These are phyloP conservation scores for Apocheima hispidaria DNA, from an alignment of 2,888 invertebrate genomes.

Conservation along the genomic window DNA sequence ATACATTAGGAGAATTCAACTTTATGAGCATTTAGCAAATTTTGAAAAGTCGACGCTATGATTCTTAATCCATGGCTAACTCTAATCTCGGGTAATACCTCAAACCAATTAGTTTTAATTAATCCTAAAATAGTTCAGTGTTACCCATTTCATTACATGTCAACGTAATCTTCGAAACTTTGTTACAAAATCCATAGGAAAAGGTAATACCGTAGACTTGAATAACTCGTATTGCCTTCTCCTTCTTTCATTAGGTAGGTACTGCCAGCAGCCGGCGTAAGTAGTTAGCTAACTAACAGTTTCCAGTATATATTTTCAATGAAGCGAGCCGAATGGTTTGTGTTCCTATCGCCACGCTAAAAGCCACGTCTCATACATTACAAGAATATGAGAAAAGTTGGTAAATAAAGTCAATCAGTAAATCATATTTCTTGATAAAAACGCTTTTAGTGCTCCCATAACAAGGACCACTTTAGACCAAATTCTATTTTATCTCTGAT, in stretches of 20 bases:
- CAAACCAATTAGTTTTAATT: too few relatives aligned
- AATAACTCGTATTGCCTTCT: too few relatives aligned
- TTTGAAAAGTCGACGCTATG: too few relatives aligned
- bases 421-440: background rate
- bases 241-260: too few relatives aligned
- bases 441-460: background rate
- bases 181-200: too few relatives aligned
- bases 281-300: background rate
- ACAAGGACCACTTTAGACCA: conserved; percentile 10
- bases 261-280: too few relatives aligned
- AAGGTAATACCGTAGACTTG: too few relatives aligned
- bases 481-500: conserved; percentile 13
- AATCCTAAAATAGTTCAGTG: too few relatives aligned
- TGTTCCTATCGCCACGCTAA: background rate
- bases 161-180: background rate
- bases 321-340: conserved; percentile 6
- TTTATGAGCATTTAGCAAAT: too few relatives aligned
- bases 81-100: too few relatives aligned
- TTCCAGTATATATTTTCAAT: background rate
- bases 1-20: too few relatives aligned
- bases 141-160: background rate
- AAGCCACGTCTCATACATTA: background rate
- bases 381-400: background rate
- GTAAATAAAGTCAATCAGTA: background rate
- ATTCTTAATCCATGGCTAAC: too few relatives aligned